A percentile compares a stretch with the other conserved stretches of the same genome.
Evolutionary conservation across 2,113 vertebrate species (phyloP).

Genomic region (Hipposideros armiger): DNA sequence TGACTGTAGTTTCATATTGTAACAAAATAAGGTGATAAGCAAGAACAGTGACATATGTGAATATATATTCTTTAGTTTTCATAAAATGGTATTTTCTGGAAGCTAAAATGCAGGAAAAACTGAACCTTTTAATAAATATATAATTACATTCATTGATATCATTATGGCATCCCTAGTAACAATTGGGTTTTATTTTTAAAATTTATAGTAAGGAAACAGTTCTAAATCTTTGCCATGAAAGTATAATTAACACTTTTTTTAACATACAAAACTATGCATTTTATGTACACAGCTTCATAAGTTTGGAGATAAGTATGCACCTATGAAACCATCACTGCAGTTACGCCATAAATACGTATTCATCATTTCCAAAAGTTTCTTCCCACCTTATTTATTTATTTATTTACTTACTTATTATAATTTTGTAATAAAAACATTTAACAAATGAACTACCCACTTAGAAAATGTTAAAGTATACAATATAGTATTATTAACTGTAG

Average conservation of each 20-base stretch:
- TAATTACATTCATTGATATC: neutral
- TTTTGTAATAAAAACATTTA: neutral
- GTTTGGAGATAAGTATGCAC: neutral
- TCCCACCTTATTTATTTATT: neutral
- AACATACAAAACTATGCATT: neutral
- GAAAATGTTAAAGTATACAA: neutral
- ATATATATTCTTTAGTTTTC: neutral
- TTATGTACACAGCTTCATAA: neutral
- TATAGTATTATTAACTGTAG: neutral
- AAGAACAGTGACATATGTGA: neutral
- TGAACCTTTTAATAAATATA: neutral
- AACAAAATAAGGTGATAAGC: neutral
- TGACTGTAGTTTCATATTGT: conserved; percentile 19
- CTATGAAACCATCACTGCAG: neutral
- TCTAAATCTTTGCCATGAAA: neutral
- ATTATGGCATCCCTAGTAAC: neutral
- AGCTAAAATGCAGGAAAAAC: neutral
- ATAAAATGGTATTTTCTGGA: neutral
- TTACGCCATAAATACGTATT: neutral
- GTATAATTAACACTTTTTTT: neutral
- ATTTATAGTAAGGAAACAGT: neutral
- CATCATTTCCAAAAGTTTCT: neutral
- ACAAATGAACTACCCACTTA: neutral
- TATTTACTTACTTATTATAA: neutral
- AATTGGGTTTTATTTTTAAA: neutral